These are phyloP conservation scores for Acanthurus lineatus DNA, from an alignment of 2,797 vertebrate genomes.

Conservation along the genomic window DNA sequence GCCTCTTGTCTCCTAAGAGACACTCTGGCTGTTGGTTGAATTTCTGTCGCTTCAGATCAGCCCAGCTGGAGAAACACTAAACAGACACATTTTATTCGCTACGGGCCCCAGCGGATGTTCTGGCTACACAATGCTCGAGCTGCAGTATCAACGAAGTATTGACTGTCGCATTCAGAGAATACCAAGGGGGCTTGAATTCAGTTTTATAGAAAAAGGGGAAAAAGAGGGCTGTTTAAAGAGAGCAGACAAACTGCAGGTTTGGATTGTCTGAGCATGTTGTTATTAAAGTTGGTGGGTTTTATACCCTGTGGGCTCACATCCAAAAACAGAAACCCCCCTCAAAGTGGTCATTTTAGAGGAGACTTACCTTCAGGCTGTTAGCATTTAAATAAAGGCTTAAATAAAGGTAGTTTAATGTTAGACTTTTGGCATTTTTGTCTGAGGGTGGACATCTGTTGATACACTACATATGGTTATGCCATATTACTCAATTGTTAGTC, in stretches of 20 bases:
- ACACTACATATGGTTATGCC: not conserved
- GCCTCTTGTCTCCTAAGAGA: slow-evolving; percentile 80
- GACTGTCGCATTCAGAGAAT: slow-evolving; percentile 67
- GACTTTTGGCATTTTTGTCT: not conserved
- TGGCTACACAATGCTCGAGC: slow-evolving; percentile 68
- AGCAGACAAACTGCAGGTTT: slow-evolving; percentile 26
- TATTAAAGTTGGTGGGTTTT: slow-evolving; percentile 15
- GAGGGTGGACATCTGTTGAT: not conserved
- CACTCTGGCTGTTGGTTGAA: slow-evolving; percentile 80
- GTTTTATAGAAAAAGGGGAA: slow-evolving; percentile 27
- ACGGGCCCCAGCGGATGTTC: slow-evolving; percentile 66
- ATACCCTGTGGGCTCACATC: slow-evolving; percentile 11
- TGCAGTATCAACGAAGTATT: slow-evolving; percentile 71
- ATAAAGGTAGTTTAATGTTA: not conserved
- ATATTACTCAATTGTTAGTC: slow-evolving; percentile 11
- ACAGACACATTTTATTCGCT: slow-evolving; percentile 77
- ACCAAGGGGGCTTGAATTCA: slow-evolving; percentile 37
- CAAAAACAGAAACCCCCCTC: slow-evolving; percentile 4
- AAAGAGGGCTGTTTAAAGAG: slow-evolving; percentile 20
- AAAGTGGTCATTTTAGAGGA: slow-evolving; percentile 7
- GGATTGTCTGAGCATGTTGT: slow-evolving; percentile 15
- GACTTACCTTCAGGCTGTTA: not conserved
- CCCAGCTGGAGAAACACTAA: slow-evolving; percentile 84
- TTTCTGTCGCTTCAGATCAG: slow-evolving; percentile 83
- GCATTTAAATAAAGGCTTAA: not conserved